Percentiles rank a stretch among this genome's conserved stretches.
These are phyloP conservation scores for Smutsia temminckii DNA, from an alignment of 2,797 vertebrate genomes.

Conservation along the genomic window DNA sequence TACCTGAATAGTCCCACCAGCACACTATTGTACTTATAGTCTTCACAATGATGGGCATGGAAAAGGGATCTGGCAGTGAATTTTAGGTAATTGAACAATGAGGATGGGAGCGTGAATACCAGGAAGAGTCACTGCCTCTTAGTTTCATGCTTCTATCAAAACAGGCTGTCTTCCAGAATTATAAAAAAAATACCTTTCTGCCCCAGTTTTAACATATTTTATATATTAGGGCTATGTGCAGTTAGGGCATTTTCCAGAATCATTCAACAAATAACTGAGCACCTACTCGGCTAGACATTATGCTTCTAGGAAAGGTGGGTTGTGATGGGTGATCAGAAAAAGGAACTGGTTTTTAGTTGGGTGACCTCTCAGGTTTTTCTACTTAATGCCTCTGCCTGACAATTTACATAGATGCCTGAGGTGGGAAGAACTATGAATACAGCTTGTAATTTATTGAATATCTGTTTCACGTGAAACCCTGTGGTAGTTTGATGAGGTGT, in stretches of 20 bases:
- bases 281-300: neutral
- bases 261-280: neutral
- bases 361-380: neutral
- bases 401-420: neutral
- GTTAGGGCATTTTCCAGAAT: neutral
- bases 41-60: neutral
- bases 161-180: neutral
- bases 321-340: neutral
- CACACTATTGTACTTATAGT: neutral
- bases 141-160: neutral
- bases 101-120: neutral
- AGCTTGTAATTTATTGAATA: neutral
- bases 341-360: neutral
- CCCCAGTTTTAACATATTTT: neutral
- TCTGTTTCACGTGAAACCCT: neutral
- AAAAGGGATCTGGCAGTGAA: neutral
- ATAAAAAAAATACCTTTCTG: too few relatives aligned
- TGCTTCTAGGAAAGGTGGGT: neutral
- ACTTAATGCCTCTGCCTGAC: neutral
- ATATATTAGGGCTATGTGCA: neutral
- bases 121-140: neutral
- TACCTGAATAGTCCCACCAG: neutral
- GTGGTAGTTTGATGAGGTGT: neutral
- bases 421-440: neutral
- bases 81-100: neutral